Conservation (phyloP, 2,113 vertebrate species). For the Vulpes lagopus region DNA sequence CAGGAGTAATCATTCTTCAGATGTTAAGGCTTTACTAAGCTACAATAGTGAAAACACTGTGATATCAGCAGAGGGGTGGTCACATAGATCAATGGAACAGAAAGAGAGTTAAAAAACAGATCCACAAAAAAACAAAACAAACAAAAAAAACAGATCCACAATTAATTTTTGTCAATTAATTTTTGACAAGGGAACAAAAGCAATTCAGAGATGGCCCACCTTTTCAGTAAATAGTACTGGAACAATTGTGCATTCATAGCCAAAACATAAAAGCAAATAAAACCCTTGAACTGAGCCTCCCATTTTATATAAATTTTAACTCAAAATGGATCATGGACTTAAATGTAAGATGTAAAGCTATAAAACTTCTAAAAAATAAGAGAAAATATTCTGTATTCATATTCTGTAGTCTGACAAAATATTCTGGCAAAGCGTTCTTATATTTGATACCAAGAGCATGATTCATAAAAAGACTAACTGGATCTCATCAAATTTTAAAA, state of each 20-base stretch:
- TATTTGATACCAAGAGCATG: background rate
- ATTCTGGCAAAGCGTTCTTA: background rate
- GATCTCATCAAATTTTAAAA: background rate
- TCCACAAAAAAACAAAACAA: background rate
- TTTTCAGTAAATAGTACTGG: background rate
- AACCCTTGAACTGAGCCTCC: background rate
- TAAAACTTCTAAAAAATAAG: background rate
- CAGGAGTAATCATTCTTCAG: background rate
- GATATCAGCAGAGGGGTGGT: background rate
- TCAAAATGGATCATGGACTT: background rate
- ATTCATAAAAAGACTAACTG: background rate
- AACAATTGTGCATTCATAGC: background rate
- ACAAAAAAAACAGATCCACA: background rate
- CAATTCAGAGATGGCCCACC: background rate
- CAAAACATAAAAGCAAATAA: background rate
- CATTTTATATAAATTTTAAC: background rate
- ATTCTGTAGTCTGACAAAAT: background rate
- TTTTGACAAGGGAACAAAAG: background rate
- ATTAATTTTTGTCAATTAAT: background rate
- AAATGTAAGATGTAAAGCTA: conserved; percentile 28
- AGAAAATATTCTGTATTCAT: background rate
- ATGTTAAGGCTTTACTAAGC: background rate
- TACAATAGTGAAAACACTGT: background rate
- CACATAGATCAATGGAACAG: background rate
- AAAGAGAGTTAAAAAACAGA: background rate